phyloP scores from a whole-genome alignment of 2,113 vertebrate genomes.

The Herpailurus yagouaroundi region DNA sequence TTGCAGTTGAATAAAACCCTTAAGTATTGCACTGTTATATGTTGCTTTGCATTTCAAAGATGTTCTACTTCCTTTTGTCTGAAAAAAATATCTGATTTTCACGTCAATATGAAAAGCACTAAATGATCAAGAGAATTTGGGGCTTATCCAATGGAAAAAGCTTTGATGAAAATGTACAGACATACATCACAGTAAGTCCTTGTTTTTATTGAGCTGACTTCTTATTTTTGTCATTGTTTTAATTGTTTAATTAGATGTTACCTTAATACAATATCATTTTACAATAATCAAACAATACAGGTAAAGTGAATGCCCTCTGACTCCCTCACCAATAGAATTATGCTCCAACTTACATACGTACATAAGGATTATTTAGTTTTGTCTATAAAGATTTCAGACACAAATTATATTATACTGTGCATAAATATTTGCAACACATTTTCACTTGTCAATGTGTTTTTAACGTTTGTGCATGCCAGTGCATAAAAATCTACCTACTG shows the following conservation, averaged over 20 bases:
- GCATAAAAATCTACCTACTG: neutral
- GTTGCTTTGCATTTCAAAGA: conserved; percentile 69
- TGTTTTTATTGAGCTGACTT: neutral
- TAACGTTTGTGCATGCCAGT: neutral
- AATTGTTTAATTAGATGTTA: neutral
- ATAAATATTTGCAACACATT: neutral
- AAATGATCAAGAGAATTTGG: conserved; percentile 1
- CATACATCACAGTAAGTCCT: neutral
- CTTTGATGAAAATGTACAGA: neutral
- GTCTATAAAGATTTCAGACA: neutral
- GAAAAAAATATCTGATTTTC: conserved; percentile 1
- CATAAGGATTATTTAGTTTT: neutral
- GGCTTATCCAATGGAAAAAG: neutral
- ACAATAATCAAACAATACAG: neutral
- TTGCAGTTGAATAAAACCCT: neutral
- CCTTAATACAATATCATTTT: neutral
- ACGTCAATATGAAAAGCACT: neutral
- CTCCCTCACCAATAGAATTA: neutral
- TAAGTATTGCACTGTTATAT: neutral
- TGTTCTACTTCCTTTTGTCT: neutral
- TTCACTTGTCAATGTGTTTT: neutral
- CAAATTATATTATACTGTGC: neutral
- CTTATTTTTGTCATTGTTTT: neutral
- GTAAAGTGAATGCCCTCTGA: neutral
- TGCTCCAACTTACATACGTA: neutral